Percentiles rank a stretch among this genome's conserved stretches.
Conservation (phyloP, 2,888 invertebrate species). For the Diaperis boleti region DNA sequence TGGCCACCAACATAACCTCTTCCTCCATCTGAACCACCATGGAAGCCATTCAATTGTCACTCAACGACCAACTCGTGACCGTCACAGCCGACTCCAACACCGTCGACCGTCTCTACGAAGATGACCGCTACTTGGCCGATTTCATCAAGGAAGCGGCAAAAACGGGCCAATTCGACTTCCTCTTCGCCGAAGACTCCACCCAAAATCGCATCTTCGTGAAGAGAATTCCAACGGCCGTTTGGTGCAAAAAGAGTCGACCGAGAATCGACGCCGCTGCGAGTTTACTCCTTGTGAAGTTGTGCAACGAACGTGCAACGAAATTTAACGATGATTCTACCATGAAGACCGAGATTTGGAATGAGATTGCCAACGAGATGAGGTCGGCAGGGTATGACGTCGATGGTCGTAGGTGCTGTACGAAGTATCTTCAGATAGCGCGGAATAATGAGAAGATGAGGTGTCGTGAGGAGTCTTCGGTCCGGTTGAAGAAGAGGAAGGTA, state of each 20-base stretch:
- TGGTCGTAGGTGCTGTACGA: too few relatives aligned
- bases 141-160: slow-evolving; percentile 27
- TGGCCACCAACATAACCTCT: too few relatives aligned
- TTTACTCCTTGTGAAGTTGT: slow-evolving; percentile 9
- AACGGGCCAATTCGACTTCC: slow-evolving; percentile 24
- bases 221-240: slow-evolving; percentile 1
- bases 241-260: slow-evolving; percentile 13
- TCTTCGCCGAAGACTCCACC: slow-evolving; percentile 11
- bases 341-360: too few relatives aligned
- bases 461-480: too few relatives aligned
- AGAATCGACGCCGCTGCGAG: background rate
- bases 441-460: too few relatives aligned
- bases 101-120: slow-evolving; percentile 1
- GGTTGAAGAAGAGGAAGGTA: too few relatives aligned
- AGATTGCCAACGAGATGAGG: too few relatives aligned
- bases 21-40: too few relatives aligned
- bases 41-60: slow-evolving; percentile 23
- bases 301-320: too few relatives aligned
- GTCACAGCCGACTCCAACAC: slow-evolving; percentile 11
- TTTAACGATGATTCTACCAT: too few relatives aligned
- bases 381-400: too few relatives aligned
- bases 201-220: slow-evolving; percentile 13
- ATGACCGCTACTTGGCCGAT: slow-evolving; percentile 24
- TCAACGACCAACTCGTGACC: slow-evolving; percentile 20
- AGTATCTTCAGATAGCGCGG: too few relatives aligned